Percentiles rank a stretch among this genome's conserved stretches.
phyloP scores from a whole-genome alignment of 1,140 invertebrate species.

The Penaeus chinensis region DNA sequence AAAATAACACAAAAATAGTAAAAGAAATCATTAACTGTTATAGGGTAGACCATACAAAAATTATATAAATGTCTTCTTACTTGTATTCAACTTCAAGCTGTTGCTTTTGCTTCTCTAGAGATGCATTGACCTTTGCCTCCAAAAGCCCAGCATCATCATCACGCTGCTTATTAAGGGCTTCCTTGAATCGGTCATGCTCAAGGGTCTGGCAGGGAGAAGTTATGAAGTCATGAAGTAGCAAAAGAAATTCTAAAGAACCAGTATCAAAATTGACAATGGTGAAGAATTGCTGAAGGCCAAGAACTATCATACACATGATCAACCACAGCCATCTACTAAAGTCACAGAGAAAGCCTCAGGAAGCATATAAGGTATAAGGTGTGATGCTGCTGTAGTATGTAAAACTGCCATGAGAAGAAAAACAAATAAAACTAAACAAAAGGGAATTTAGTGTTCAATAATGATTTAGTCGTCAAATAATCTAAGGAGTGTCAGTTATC shows the following conservation, averaged over 20 bases:
- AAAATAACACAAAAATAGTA: constrained; percentile 60
- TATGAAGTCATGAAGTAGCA: not conserved
- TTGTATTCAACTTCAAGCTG: constrained; percentile 72
- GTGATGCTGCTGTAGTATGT: no score
- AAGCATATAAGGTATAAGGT: no score
- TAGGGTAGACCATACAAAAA: not conserved
- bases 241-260: not conserved
- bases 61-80: not conserved
- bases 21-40: constrained; percentile 22
- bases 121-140: constrained; percentile 39
- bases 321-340: not conserved
- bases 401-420: no score
- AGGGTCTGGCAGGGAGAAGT: constrained; percentile 19
- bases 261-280: not conserved
- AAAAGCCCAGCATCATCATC: constrained; percentile 65
- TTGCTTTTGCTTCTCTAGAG: constrained; percentile 69
- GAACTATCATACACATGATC: constrained; percentile 6
- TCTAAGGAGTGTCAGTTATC: no score
- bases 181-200: constrained; percentile 46
- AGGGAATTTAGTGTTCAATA: no score
- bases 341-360: constrained; percentile 5
- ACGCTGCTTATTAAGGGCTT: constrained; percentile 43
- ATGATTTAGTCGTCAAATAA: no score
- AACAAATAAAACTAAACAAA: no score
- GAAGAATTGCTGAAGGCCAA: not conserved